These are phyloP conservation scores for Ptychodera flava DNA, from an alignment of 35 echinoderm and acorn worm genomes.

Conservation along the genomic window DNA sequence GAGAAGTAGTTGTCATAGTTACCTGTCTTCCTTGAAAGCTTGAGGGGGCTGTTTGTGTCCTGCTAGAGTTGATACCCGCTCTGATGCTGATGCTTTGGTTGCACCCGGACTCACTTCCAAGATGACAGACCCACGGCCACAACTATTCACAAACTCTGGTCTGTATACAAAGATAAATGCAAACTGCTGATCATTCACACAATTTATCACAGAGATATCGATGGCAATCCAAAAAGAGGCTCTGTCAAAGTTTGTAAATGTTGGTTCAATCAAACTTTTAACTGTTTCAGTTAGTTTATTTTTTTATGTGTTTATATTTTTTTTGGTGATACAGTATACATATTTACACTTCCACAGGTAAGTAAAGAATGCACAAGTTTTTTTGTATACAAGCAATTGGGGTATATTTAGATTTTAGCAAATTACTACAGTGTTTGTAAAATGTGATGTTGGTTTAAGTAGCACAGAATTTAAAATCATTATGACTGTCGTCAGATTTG, in stretches of 20 bases:
- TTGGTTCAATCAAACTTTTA: not conserved
- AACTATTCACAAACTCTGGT: slow-evolving; percentile 88
- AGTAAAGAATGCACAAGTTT: no score
- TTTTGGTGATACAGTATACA: not conserved
- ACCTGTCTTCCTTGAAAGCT: slow-evolving; percentile 84
- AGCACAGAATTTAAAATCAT: no score
- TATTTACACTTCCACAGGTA: not conserved
- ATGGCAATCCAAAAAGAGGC: not conserved
- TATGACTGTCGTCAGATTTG: no score
- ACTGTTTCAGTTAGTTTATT: not conserved
- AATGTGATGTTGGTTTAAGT: no score
- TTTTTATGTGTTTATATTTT: not conserved
- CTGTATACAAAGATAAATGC: slow-evolving; percentile 34
- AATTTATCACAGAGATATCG: not conserved
- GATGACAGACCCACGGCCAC: slow-evolving; percentile 91
- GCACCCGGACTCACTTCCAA: slow-evolving; percentile 94
- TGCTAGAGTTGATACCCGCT: slow-evolving; percentile 45
- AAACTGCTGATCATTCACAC: not conserved
- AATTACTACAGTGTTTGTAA: no score
- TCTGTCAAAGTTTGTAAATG: not conserved
- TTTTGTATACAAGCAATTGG: no score
- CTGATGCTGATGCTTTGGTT: slow-evolving; percentile 48
- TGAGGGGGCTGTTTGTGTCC: slow-evolving; percentile 60
- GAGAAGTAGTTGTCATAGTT: not conserved
- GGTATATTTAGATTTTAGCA: no score